Conservation (phyloP, 2,797 vertebrate species). For the Neostethus bicornis region DNA sequence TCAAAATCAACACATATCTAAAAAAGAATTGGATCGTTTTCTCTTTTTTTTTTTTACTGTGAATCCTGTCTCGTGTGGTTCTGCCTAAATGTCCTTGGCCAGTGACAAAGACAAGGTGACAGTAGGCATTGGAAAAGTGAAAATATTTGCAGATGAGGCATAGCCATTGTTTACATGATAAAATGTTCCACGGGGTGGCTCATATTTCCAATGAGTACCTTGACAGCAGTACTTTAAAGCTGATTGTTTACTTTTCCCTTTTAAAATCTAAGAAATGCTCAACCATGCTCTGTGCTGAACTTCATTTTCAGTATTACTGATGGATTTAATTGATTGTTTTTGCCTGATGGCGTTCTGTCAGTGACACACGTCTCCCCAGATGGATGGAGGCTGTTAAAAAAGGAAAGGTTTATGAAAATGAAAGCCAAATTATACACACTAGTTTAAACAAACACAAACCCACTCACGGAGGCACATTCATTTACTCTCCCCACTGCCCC, state of each 20-base stretch:
- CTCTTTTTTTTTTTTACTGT: conserved; percentile 1
- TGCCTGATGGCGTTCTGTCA: conserved; percentile 40
- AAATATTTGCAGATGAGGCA: conserved; percentile 78
- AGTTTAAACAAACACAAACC: conserved; percentile 38
- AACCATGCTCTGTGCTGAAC: background rate
- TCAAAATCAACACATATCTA: background rate
- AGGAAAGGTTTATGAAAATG: conserved; percentile 84
- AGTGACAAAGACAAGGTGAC: conserved; percentile 59
- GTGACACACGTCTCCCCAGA: conserved; percentile 46
- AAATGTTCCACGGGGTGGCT: conserved; percentile 29
- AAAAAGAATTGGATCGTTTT: background rate
- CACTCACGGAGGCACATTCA: conserved; percentile 11
- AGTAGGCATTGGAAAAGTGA: conserved; percentile 50
- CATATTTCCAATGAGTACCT: conserved; percentile 37
- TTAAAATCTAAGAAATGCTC: background rate
- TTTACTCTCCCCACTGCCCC: conserved; percentile 9
- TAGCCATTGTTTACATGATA: conserved; percentile 65
- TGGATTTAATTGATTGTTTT: conserved; percentile 53
- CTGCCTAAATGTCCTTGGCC: conserved; percentile 11
- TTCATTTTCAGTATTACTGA: background rate
- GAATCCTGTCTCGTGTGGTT: conserved; percentile 2
- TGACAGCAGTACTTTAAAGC: conserved; percentile 8
- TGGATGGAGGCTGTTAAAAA: conserved; percentile 72
- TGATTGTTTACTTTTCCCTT: background rate
- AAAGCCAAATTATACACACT: conserved; percentile 72